These are phyloP conservation scores for Nymphicus hollandicus DNA, from an alignment of 2,113 vertebrate species.

Conservation along the genomic window DNA sequence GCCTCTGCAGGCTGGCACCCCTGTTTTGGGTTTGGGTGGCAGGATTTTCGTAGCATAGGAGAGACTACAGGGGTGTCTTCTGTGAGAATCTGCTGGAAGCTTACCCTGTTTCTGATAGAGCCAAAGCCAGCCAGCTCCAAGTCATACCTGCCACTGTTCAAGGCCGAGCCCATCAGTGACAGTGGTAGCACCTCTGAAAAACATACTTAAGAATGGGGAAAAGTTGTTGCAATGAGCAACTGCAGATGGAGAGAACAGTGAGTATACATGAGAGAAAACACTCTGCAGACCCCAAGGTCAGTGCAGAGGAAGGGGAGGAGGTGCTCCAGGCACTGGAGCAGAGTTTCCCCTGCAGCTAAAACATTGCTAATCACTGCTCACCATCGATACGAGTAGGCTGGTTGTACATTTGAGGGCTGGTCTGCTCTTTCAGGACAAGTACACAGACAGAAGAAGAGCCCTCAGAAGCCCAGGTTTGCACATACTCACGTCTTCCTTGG, in stretches of 20 bases:
- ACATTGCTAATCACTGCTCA: not conserved
- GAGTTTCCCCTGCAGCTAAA: not conserved
- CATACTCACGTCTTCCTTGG: not conserved
- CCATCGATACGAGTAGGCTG: fast-evolving
- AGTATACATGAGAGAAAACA: not conserved
- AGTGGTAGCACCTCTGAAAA: not conserved
- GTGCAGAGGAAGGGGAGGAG: not conserved
- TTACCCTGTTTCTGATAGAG: not conserved
- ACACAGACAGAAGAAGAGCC: not conserved
- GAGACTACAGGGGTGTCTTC: not conserved
- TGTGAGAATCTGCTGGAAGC: not conserved
- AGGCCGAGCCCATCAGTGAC: not conserved
- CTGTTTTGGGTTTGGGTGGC: not conserved
- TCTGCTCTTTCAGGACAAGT: not conserved
- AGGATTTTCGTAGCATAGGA: not conserved
- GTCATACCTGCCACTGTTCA: not conserved
- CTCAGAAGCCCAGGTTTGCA: not conserved
- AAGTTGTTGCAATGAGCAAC: not conserved
- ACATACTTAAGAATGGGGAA: not conserved
- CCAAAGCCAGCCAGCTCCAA: not conserved
- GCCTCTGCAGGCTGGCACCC: fast-evolving
- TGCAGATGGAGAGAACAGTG: not conserved
- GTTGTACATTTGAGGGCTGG: not conserved
- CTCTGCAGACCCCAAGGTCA: not conserved
- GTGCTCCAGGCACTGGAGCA: not conserved